Evolutionary conservation across 2,797 vertebrate species (phyloP).

Genomic region (Sebastes baramenuke): DNA sequence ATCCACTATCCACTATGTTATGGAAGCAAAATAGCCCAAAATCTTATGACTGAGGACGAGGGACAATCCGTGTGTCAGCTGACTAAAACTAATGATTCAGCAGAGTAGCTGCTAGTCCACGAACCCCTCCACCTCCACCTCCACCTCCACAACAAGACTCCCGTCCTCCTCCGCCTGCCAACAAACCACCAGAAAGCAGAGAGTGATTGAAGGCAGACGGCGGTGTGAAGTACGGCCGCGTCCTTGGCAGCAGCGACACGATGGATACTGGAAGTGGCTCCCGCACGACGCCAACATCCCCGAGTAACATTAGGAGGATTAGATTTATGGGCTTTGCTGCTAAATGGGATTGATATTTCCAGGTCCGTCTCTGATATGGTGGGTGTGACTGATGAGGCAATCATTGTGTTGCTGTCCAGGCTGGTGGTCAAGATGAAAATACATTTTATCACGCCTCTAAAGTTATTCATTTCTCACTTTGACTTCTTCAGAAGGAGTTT

Average conservation of each 20-base stretch:
- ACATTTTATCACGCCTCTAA: not conserved
- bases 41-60: not conserved
- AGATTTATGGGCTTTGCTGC: constrained; percentile 25
- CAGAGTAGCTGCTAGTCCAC: not conserved
- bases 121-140: not conserved
- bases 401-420: constrained; percentile 20
- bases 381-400: constrained; percentile 33
- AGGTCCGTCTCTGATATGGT: not conserved
- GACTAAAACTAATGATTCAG: not conserved
- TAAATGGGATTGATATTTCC: constrained; percentile 52
- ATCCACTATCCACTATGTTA: too few relatives aligned
- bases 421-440: constrained; percentile 14
- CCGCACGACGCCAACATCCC: constrained; percentile 37
- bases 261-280: constrained; percentile 52
- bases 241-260: constrained; percentile 52
- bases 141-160: constrained; percentile 3
- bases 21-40: too few relatives aligned
- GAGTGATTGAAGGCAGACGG: constrained; percentile 48
- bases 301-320: constrained; percentile 42
- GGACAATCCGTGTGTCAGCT: not conserved
- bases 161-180: not conserved
- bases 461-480: not conserved
- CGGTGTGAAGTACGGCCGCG: constrained; percentile 27
- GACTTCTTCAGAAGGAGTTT: not conserved
- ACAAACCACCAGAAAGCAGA: not conserved